Evolutionary conservation across 2,113 vertebrate species (phyloP).

Genomic region (Pan troglodytes): NHGRI_mPanTro3-v2.1_pri NC_086015.1:177236501-177237000

Average conservation of each 20-base stretch:
- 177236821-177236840: not conserved
- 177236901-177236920: not conserved
- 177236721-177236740: not conserved
- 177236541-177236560: not conserved
- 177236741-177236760: not conserved
- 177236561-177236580: not conserved
- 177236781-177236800: not conserved
- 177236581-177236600: not conserved
- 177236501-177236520: not conserved
- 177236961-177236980: not conserved
- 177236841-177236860: not conserved
- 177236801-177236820: not conserved
- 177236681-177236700: not conserved
- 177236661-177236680: not conserved
- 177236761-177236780: not conserved
- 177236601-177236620: not conserved
- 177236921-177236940: not conserved
- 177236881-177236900: not conserved
- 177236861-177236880: not conserved
- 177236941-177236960: not conserved
- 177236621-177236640: not conserved
- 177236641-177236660: not conserved
- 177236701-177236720: not conserved
- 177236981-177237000: not conserved
- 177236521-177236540: not conserved